Conservation (phyloP, 2,888 invertebrate genomes). For the Chaetoderma sp. region DNA sequence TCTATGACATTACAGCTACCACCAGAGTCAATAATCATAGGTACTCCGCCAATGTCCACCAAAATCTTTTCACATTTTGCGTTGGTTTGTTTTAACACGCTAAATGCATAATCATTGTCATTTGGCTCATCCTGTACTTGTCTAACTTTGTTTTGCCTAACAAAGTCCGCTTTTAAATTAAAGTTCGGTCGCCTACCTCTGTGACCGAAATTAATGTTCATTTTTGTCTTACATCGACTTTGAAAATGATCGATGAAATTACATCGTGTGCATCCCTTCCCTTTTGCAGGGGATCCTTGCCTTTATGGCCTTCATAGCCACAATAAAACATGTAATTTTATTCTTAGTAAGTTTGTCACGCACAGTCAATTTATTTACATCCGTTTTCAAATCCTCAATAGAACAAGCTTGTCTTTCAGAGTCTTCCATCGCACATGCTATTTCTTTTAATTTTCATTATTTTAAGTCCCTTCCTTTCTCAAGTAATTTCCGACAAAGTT, state of each 20-base stretch:
- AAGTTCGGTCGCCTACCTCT: no score
- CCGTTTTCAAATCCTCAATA: conserved; percentile 1
- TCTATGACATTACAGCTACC: conserved; percentile 13
- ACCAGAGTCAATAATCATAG: conserved; percentile 4
- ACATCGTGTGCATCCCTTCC: no score
- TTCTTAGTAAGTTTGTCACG: no score
- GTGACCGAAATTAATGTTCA: no score
- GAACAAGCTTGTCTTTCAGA: background rate
- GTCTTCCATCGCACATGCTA: conserved; percentile 1
- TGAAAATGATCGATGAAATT: no score
- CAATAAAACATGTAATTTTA: no score
- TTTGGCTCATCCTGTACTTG: background rate
- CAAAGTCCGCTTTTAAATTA: no score
- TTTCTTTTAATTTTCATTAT: background rate
- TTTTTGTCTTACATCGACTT: no score
- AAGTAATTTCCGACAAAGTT: background rate
- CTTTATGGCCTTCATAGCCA: no score
- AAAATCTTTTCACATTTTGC: background rate
- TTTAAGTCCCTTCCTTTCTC: background rate
- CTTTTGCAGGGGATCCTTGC: no score
- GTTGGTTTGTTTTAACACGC: background rate
- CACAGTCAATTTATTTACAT: no score
- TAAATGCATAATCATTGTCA: conserved; percentile 6
- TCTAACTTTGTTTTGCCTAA: no score
- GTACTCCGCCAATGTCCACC: conserved; percentile 2